Evolutionary conservation across 2,113 vertebrate genomes (phyloP), one percentile per base, ranked within the genome.

Genomic region (Bos indicus): DNA sequence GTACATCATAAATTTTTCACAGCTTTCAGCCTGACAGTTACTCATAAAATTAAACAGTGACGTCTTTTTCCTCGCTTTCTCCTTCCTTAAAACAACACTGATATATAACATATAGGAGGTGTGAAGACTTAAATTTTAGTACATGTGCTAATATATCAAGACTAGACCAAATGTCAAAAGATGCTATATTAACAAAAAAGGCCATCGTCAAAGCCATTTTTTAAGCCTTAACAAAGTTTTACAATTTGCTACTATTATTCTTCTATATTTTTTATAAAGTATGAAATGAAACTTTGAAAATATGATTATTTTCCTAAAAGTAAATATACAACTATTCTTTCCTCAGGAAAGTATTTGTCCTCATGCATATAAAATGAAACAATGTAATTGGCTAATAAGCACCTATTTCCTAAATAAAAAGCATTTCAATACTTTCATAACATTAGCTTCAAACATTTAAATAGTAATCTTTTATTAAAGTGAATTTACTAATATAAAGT

Each of bases 1-100:
- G 81, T 54, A 94, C 25, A 89, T 85, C 56, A 90, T 96, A 98
- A 98, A 98, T 96, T 94, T 97, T 96, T 3, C 0, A 77, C 26
- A 95, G 93, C 0, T 90, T 98, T 98, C 96, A 86, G 85, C 82
- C 93, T 77, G 93, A 89, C 85, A 97, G 90, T 94, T 91, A 93
- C 54, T 92, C 83, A 59, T 88, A 95, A 98, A 98, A 97, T 74
- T 6, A 97, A 97, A 96, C 74, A 95, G 14, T 91, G 2, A 80
- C 4, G 0, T 6, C 1, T 0, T 95, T 98, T 91, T 52, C 81
- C 52, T 96, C 46, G 5, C 74, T 92, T 10, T 56, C 54, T 89
- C 88, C 28, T 94, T 64, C 80, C 33, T 92, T 97, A 95, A 94
- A 90, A 86, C 52, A 40, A 90, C 90, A 91, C 33, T 88, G 33